Base-by-base conservation (phyloP, 2,113 vertebrate genomes). In the Rhombomys opimus region DNA sequence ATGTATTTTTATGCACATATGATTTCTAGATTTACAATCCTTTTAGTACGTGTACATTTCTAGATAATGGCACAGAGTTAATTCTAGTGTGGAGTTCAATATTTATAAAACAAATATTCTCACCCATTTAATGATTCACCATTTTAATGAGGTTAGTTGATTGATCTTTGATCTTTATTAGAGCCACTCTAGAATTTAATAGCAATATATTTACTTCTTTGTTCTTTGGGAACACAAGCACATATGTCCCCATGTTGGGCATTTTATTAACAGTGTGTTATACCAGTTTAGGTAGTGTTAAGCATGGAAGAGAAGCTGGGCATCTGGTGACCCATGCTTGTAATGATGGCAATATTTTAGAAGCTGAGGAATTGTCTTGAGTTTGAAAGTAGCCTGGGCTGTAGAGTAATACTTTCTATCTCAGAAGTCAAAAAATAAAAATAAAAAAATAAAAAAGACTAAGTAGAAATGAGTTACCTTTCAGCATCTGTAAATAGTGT, bases 61-160 rank as follows among this genome's bases (percentile, higher is more conserved):
- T 41, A 50, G 13, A 12, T 87, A 73, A 72, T 50, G 50, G 23
- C 35, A 41, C 30, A 7, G 11, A 46, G 7, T 35, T 80, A 2
- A 25, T 67, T 80, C 10, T 8, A 84, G 10, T 41, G 52, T 17
- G 20, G 52, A 41, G 35, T 96, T 96, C 80, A 35, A 32, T 90
- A n/a, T 46, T 87, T 15, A 41, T 46, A 84, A 12, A 20, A 23
- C n/a, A 18, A 78, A 38, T 78, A 72, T 38, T 77, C 15, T 82
- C 11, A 38, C 27, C 78, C 15, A n/a, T 41, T 89, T 94, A 86
- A 23, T 80, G n/a, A 82, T 89, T 95, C 93, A 13, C 41, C 73
- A 73, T 35, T 89, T 7, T 13, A 38, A 68, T 90, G 73, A 82
- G 59, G 81, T 81, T 93, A 59, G 10, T 65, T 89, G 61, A 27